These are phyloP conservation scores for Xenopus petersii DNA, from an alignment of 2,797 vertebrate genomes.

Conservation along the genomic window DNA sequence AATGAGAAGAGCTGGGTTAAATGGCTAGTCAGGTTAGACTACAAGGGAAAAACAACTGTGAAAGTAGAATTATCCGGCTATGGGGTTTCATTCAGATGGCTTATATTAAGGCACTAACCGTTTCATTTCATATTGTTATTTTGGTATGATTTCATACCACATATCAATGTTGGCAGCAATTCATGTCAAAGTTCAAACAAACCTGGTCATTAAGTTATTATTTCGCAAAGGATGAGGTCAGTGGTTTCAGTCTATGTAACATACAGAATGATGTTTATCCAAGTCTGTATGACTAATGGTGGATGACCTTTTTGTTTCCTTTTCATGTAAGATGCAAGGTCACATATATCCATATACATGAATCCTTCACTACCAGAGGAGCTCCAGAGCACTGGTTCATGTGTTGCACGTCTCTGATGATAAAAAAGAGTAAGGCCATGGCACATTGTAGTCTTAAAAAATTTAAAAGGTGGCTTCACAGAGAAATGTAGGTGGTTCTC, in stretches of 20 bases:
- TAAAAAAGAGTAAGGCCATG: conserved; percentile 34
- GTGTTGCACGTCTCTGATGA: conserved; percentile 1
- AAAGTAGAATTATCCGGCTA: background rate
- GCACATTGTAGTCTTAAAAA: conserved; percentile 15
- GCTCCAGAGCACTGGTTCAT: conserved; percentile 5
- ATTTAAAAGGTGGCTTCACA: conserved; percentile 17
- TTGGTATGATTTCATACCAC: conserved; percentile 6
- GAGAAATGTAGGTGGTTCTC: conserved; percentile 21
- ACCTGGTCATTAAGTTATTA: conserved; percentile 14
- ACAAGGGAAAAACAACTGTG: no score
- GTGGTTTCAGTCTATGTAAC: conserved; percentile 40
- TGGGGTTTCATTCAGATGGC: conserved; percentile 3
- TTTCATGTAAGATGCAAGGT: background rate
- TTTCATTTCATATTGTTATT: conserved; percentile 2
- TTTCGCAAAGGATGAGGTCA: conserved; percentile 38
- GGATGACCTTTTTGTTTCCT: background rate
- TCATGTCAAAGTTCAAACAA: conserved; percentile 10
- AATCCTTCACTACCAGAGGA: conserved; percentile 11
- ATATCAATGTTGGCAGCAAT: conserved; percentile 11
- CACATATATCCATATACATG: background rate
- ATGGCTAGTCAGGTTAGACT: no score
- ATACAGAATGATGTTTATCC: background rate
- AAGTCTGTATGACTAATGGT: background rate
- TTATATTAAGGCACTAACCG: conserved; percentile 39
- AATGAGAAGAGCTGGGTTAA: no score